Percentiles rank a stretch among this genome's conserved stretches.
phyloP scores from a whole-genome alignment of 2,888 invertebrate species.

The Drosophila melanocephala region DNA sequence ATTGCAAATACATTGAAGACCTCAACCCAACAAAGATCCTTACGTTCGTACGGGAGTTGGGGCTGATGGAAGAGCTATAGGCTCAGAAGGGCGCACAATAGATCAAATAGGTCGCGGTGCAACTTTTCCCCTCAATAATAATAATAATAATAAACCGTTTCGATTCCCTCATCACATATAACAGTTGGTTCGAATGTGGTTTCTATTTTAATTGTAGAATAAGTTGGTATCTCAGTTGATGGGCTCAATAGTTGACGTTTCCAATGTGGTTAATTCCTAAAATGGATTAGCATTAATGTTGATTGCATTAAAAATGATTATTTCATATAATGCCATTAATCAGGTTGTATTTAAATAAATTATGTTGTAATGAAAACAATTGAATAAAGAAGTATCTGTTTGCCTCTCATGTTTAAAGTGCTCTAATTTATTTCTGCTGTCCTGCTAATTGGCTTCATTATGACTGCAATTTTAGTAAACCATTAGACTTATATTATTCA shows the following conservation, averaged over 20 bases:
- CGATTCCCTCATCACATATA: neutral
- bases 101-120: no score
- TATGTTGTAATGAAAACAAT: no score
- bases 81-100: no score
- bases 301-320: neutral
- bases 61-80: no score
- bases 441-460: neutral
- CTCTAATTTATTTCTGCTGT: neutral
- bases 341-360: neutral
- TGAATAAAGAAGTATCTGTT: neutral
- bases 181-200: neutral
- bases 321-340: neutral
- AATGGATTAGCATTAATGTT: neutral
- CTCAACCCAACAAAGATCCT: no score
- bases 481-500: neutral
- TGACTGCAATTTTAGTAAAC: neutral
- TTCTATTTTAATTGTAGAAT: neutral
- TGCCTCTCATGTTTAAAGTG: constrained; percentile 9
- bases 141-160: no score
- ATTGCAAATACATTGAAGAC: no score
- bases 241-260: neutral
- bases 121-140: no score
- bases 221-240: neutral
- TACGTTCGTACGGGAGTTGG: no score
- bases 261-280: neutral